phyloP scores from a whole-genome alignment of 2,797 vertebrate genomes.

The Rhinella marina region DNA sequence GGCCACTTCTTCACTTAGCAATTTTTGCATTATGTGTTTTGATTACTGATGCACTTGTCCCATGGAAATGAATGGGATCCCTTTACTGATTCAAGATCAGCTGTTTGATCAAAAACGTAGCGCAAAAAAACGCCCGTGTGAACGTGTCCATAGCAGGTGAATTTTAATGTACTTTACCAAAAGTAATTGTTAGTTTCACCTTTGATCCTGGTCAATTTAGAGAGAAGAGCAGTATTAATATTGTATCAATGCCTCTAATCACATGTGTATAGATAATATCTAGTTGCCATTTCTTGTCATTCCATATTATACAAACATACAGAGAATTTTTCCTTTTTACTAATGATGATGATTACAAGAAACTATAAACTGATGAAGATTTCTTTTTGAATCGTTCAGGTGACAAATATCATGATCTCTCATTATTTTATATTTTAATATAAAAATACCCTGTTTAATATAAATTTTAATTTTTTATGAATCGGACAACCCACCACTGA shows the following conservation, averaged over 20 bases:
- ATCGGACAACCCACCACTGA: conserved; percentile 66
- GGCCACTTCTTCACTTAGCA: no score
- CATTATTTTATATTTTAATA: background rate
- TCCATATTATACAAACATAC: background rate
- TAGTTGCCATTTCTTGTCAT: background rate
- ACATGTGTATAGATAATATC: background rate
- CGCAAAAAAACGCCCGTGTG: background rate
- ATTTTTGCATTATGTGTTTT: background rate
- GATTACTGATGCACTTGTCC: background rate
- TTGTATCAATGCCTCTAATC: background rate
- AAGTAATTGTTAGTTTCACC: background rate
- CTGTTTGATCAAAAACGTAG: background rate
- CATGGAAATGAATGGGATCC: background rate
- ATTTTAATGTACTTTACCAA: background rate
- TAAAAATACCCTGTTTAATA: background rate
- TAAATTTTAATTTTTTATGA: background rate
- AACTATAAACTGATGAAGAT: background rate
- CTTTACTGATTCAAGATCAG: background rate
- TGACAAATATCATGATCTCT: background rate
- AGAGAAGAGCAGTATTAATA: background rate
- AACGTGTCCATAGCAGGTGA: background rate
- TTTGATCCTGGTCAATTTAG: background rate
- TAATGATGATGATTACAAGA: background rate
- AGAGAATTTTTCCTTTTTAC: background rate
- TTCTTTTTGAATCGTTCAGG: background rate